A percentile compares a stretch with the other conserved stretches of the same genome.
Conservation (phyloP, 1,140 invertebrate genomes). For the Drosophila quadrilineata region DNA sequence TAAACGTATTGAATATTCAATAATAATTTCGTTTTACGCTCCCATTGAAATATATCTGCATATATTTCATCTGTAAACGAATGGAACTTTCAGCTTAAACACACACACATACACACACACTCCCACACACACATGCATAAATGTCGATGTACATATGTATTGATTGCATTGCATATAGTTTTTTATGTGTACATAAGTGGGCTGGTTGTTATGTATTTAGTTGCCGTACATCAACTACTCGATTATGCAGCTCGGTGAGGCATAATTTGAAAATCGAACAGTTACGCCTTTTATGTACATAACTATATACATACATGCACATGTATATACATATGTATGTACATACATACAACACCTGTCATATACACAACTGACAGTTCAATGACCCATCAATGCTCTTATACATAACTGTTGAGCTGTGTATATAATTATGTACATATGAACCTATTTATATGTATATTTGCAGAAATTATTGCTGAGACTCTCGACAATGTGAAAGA, state of each 20-base stretch:
- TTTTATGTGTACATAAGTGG: slow-evolving; percentile 36
- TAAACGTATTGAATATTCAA: slow-evolving; percentile 37
- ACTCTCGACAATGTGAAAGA: too few species aligned
- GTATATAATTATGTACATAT: too few species aligned
- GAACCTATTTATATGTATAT: too few species aligned
- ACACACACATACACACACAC: not conserved
- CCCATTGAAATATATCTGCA: slow-evolving; percentile 45
- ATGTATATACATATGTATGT: not conserved
- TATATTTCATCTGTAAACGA: slow-evolving; percentile 27
- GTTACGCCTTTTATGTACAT: too few species aligned
- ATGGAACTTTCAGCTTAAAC: slow-evolving; percentile 21
- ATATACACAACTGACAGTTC: too few species aligned
- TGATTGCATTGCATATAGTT: too few species aligned
- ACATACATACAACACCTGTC: not conserved
- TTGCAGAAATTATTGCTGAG: too few species aligned
- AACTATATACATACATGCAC: slow-evolving; percentile 11
- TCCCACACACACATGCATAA: slow-evolving; percentile 2
- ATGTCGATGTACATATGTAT: too few species aligned
- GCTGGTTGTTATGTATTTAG: slow-evolving; percentile 1
- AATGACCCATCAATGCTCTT: too few species aligned
- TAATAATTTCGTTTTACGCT: slow-evolving; percentile 45
- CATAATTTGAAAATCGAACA: slow-evolving; percentile 16
- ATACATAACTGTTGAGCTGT: too few species aligned
- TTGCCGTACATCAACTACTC: slow-evolving; percentile 20
- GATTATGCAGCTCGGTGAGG: slow-evolving; percentile 7